Conservation (phyloP, 2,888 invertebrate species). For the Nycteola revayana region DNA sequence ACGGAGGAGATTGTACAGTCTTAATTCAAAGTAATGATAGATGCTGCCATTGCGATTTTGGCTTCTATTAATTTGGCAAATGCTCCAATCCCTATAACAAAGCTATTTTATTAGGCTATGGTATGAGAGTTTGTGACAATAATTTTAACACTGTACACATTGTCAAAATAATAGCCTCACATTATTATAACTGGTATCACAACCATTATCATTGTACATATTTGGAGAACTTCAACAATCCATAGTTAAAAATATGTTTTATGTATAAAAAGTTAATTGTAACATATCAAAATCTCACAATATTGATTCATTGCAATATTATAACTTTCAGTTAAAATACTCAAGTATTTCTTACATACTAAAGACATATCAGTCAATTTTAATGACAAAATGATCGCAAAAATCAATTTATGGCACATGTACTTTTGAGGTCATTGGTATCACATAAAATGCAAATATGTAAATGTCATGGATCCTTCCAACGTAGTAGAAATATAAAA, state of each 20-base stretch:
- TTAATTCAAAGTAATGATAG: no score
- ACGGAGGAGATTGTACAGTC: no score
- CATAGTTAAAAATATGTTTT: slow-evolving; percentile 7
- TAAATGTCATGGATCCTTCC: slow-evolving; percentile 53
- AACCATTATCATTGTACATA: slow-evolving; percentile 32
- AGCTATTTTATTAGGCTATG: no score
- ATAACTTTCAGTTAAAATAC: slow-evolving; percentile 8
- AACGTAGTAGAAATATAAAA: slow-evolving; percentile 23
- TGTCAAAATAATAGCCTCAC: slow-evolving; percentile 33
- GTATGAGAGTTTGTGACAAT: no score
- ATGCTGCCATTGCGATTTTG: no score
- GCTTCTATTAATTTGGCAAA: no score
- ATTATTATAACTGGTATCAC: slow-evolving; percentile 31
- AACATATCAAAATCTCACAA: not conserved
- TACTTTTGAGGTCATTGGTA: slow-evolving; percentile 45
- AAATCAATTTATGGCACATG: slow-evolving; percentile 50
- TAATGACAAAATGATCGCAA: slow-evolving; percentile 26
- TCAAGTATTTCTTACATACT: slow-evolving; percentile 35
- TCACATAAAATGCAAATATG: slow-evolving; percentile 44
- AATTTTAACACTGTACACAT: not conserved
- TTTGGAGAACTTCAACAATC: not conserved
- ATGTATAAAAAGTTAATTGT: slow-evolving; percentile 1
- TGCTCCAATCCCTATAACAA: no score
- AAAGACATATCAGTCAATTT: slow-evolving; percentile 45
- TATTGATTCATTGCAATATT: slow-evolving; percentile 1